Base-by-base conservation (phyloP, 2,888 invertebrate genomes). In the Stegana nigrithorax region DNA sequence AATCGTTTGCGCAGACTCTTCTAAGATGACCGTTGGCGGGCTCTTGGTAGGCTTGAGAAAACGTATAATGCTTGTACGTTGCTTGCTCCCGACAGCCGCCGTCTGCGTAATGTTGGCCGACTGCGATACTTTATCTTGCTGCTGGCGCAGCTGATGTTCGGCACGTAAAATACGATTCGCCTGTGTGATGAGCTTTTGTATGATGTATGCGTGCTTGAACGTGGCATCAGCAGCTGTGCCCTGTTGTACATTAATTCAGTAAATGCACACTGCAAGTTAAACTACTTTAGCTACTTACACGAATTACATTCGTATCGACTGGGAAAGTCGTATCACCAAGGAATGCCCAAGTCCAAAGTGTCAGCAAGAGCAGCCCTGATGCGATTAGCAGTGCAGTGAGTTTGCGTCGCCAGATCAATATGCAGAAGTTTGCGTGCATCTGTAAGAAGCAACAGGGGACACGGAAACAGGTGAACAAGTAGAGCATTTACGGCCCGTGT, bases 301-400 rank as follows among this genome's bases (percentile, higher is more conserved):
- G 53, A 2, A 21, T 60, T 32, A 29, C 27, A 51, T 60, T 59
- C 29, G 60, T 61, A 42, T n/a, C 50, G 14, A 23, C 17, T 25
- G 59, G 32, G 29, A 45, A 47, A 51, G 62, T 53, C 17, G 32
- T 39, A 55, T 55, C 36, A 29, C 81, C 83, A 50, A 84, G 78
- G 69, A 85, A 79, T 47, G 84, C 82, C 85, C 85, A 85, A 12
- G 85, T 83, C 85, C 86, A 85, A 42, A 85, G 74, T n/a, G 77
- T 78, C 5, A 84, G 71, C 7, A 85, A 67, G 55, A 85, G 60
- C 4, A 84, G 56, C 64, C 81, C 81, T 42, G 83, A 80, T 62
- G 74, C 71, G 50, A 84, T 50, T 26, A 85, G 67, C 66, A 86
- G 67, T 66, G 84, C 73, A 21, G 85, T 82, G 63, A 86, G 74